Evolutionary conservation across 2,888 invertebrate genomes (phyloP).

Genomic region (Notodonta dromedarius): DNA sequence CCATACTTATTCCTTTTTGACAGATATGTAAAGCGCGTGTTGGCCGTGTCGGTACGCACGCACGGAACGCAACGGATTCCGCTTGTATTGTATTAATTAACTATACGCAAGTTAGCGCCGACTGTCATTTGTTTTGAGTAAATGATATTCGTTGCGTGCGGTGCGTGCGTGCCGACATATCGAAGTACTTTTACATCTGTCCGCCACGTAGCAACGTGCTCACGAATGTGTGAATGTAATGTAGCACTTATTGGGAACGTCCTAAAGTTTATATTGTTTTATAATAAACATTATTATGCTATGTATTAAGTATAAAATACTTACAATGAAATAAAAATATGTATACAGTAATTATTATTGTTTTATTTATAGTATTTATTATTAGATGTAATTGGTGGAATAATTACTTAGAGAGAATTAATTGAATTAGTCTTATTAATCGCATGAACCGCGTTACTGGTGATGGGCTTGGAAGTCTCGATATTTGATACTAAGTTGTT

Average conservation of each 20-base stretch:
- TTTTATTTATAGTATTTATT: slow-evolving; percentile 18
- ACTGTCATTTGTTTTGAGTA: too few species aligned
- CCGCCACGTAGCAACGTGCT: not conserved
- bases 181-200: not conserved
- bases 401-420: slow-evolving; percentile 24
- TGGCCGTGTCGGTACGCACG: too few species aligned
- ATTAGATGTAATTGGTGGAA: not conserved
- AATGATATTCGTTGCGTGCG: too few species aligned
- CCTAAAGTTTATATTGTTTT: slow-evolving; percentile 8
- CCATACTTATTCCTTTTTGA: too few species aligned
- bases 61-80: too few species aligned
- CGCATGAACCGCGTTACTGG: not conserved
- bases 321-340: slow-evolving; percentile 46
- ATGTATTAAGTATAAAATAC: slow-evolving; percentile 41
- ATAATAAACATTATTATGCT: slow-evolving; percentile 6
- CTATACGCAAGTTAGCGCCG: too few species aligned
- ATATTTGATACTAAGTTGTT: too few species aligned
- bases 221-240: not conserved
- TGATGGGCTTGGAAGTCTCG: not conserved
- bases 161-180: too few species aligned
- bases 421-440: slow-evolving; percentile 27
- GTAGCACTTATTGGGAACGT: not conserved
- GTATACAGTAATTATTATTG: slow-evolving; percentile 32
- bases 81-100: too few species aligned
- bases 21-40: too few species aligned